A percentile compares a stretch with the other conserved stretches of the same genome.
Conservation (phyloP, 2,888 invertebrate species). For the Ectemnius lituratus region DNA sequence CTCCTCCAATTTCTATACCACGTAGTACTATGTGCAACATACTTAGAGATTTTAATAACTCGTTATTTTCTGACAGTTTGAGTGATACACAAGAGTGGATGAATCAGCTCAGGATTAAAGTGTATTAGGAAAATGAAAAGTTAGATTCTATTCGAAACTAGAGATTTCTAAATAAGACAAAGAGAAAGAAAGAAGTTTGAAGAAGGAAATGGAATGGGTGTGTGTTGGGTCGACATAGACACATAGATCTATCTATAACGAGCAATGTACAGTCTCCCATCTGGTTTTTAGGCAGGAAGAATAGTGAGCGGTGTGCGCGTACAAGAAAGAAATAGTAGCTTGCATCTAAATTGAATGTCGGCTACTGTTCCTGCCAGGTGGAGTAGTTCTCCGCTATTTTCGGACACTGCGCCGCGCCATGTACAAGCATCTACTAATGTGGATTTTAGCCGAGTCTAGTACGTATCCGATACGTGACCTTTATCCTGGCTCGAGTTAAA, state of each 20-base stretch:
- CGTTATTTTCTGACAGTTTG: no score
- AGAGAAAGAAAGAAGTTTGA: neutral
- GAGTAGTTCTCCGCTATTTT: constrained; percentile 44
- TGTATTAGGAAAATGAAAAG: no score
- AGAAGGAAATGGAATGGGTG: neutral
- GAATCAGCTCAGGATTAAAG: no score
- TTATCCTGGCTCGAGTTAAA: constrained; percentile 50
- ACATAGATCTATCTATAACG: no score
- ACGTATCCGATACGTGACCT: constrained; percentile 64
- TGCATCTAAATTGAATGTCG: constrained; percentile 12
- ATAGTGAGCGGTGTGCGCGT: neutral
- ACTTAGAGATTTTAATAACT: no score
- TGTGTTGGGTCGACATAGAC: no score
- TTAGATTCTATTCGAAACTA: no score
- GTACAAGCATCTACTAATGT: constrained; percentile 16
- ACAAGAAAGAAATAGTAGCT: constrained; percentile 7
- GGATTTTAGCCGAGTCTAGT: constrained; percentile 29
- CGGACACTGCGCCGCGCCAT: constrained; percentile 1
- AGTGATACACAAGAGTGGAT: no score
- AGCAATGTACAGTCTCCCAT: neutral
- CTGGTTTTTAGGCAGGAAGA: neutral
- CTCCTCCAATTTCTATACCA: no score
- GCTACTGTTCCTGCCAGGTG: constrained; percentile 27
- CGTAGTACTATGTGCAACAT: no score
- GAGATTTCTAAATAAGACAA: neutral